Evolutionary conservation across 2,888 invertebrate species (phyloP).

Genomic region (Spodoptera exigua): DNA sequence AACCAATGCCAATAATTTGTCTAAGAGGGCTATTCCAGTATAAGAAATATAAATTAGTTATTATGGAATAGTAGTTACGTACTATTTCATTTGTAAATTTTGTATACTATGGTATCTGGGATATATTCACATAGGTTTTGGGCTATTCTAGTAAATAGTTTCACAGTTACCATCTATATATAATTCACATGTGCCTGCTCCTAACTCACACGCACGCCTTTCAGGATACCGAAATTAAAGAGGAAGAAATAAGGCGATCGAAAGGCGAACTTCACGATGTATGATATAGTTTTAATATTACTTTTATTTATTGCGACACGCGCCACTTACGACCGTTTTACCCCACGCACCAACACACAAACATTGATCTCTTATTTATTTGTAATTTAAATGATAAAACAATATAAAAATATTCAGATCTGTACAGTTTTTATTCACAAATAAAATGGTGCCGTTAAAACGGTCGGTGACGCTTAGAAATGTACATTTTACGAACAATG

Average conservation of each 20-base stretch:
- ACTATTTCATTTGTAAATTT: slow-evolving; percentile 11
- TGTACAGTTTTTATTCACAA: slow-evolving; percentile 47
- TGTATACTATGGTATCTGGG: slow-evolving; percentile 28
- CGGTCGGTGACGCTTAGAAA: slow-evolving; percentile 57
- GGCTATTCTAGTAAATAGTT: slow-evolving; percentile 26
- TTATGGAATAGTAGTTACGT: too few relatives aligned
- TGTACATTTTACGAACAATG: slow-evolving; percentile 67
- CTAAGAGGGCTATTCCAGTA: too few relatives aligned
- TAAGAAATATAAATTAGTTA: too few relatives aligned
- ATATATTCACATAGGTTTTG: slow-evolving; percentile 9
- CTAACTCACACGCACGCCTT: slow-evolving; percentile 84
- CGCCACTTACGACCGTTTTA: slow-evolving; percentile 50
- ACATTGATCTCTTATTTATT: slow-evolving; percentile 67
- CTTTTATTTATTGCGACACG: slow-evolving; percentile 78
- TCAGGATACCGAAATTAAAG: slow-evolving; percentile 87
- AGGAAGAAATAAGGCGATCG: slow-evolving; percentile 84
- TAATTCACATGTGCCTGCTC: slow-evolving; percentile 66
- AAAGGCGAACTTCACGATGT: slow-evolving; percentile 81
- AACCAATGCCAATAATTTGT: too few relatives aligned
- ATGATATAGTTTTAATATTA: slow-evolving; percentile 82
- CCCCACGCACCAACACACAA: slow-evolving; percentile 27
- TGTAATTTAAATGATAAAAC: slow-evolving; percentile 38
- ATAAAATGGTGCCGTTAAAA: slow-evolving; percentile 38
- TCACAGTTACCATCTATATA: slow-evolving; percentile 50
- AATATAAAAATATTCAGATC: slow-evolving; percentile 34